Evolutionary conservation across 2,113 vertebrate genomes (phyloP).

Genomic region (Anseranas semipalmata): DNA sequence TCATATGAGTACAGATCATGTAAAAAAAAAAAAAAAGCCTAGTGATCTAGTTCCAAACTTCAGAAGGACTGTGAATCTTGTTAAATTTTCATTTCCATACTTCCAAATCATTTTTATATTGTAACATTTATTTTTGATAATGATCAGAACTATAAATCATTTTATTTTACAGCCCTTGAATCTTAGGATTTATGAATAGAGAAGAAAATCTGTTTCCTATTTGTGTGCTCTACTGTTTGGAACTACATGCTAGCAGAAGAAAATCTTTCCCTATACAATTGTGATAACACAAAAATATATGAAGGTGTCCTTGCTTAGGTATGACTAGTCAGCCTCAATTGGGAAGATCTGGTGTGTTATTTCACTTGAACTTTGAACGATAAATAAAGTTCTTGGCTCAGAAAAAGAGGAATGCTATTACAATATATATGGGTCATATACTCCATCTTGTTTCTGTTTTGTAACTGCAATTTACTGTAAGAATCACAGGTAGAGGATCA

Average conservation of each 20-base stretch:
- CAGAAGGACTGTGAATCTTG: conserved; percentile 34
- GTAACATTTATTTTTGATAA: conserved; percentile 49
- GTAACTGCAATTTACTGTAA: background rate
- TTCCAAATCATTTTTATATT: conserved; percentile 36
- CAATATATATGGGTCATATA: background rate
- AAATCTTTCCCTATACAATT: conserved; percentile 55
- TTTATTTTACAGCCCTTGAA: conserved; percentile 42
- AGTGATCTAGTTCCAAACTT: conserved; percentile 54
- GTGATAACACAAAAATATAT: conserved; percentile 39
- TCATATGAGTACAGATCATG: conserved; percentile 37
- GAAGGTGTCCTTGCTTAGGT: background rate
- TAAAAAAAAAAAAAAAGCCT: conserved; percentile 49
- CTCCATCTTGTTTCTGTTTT: conserved; percentile 1
- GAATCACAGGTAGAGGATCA: conserved; percentile 17
- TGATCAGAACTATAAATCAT: conserved; percentile 50
- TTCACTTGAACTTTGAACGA: background rate
- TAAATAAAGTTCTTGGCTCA: conserved; percentile 44
- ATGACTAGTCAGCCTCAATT: background rate
- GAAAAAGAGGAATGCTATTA: background rate
- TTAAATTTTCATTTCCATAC: conserved; percentile 32
- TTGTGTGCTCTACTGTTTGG: conserved; percentile 67
- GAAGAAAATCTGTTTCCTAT: conserved; percentile 58
- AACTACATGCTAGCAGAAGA: conserved; percentile 50
- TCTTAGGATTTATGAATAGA: conserved; percentile 57
- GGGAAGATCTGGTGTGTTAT: background rate